Evolutionary conservation across 1,140 invertebrate species (phyloP).

Genomic region (Trichomalopsis sarcophagae): DNA sequence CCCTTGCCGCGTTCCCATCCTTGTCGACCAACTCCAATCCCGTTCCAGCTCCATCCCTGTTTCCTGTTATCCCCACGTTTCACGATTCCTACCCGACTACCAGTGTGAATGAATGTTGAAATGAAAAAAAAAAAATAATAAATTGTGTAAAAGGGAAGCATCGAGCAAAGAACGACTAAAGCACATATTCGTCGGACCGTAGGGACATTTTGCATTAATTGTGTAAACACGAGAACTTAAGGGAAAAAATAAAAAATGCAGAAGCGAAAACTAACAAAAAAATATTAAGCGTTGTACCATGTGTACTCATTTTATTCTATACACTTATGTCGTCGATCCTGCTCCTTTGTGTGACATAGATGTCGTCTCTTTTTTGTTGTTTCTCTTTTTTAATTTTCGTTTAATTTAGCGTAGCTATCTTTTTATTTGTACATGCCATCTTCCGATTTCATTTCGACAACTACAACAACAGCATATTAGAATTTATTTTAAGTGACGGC

Average conservation of each 20-base stretch:
- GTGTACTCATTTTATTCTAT: conserved; percentile 28
- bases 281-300: conserved; percentile 52
- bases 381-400: conserved; percentile 27
- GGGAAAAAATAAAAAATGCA: conserved; percentile 68
- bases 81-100: conserved; percentile 62
- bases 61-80: conserved; percentile 32
- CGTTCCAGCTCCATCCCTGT: conserved; percentile 33
- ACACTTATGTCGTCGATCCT: conserved; percentile 17
- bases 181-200: conserved; percentile 72
- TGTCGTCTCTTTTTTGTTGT: conserved; percentile 24
- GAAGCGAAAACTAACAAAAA: conserved; percentile 61
- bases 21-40: neutral
- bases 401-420: neutral
- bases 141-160: conserved; percentile 67
- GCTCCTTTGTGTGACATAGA: neutral
- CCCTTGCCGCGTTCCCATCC: neutral
- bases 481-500: conserved; percentile 2
- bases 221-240: conserved; percentile 72
- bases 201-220: conserved; percentile 74
- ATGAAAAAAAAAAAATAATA: conserved; percentile 56
- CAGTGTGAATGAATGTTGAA: conserved; percentile 73
- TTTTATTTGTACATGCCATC: conserved; percentile 26
- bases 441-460: conserved; percentile 37
- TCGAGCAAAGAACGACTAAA: conserved; percentile 70
- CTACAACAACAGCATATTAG: conserved; percentile 1